Percentiles rank a stretch among this genome's conserved stretches.
Evolutionary conservation across 2,888 invertebrate genomes (phyloP).

Genomic region (Phoronis australis): DNA sequence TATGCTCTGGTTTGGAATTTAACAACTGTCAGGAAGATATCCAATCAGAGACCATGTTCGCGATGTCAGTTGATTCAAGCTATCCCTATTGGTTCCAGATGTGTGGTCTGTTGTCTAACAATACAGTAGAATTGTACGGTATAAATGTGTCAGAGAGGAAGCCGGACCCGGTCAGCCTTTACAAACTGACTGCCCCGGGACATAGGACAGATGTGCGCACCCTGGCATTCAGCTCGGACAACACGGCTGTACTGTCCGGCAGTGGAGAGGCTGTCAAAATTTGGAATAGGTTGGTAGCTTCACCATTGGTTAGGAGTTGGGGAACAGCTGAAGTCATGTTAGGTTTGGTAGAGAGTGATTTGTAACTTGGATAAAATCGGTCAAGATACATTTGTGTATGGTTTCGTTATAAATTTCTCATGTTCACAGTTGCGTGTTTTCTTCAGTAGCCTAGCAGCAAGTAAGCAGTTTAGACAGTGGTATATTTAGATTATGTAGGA

Average conservation of each 20-base stretch:
- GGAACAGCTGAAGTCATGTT: too few relatives aligned
- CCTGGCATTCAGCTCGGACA: slow-evolving; percentile 85
- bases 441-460: too few relatives aligned
- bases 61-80: too few relatives aligned
- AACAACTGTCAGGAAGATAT: slow-evolving; percentile 2
- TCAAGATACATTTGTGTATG: too few relatives aligned
- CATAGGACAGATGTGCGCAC: slow-evolving; percentile 86
- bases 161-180: slow-evolving; percentile 9
- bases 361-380: too few relatives aligned
- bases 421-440: too few relatives aligned
- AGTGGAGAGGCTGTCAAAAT: slow-evolving; percentile 84
- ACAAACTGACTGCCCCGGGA: slow-evolving; percentile 65
- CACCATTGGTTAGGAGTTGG: too few relatives aligned
- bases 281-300: slow-evolving; percentile 82
- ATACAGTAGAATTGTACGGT: slow-evolving; percentile 68
- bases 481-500: too few relatives aligned
- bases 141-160: slow-evolving; percentile 39
- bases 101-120: slow-evolving; percentile 63
- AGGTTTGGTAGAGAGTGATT: too few relatives aligned
- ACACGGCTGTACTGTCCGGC: slow-evolving; percentile 78
- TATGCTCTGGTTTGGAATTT: background rate
- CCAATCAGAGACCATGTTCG: too few relatives aligned
- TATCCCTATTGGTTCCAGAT: slow-evolving; percentile 28
- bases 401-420: too few relatives aligned
- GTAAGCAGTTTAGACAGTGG: too few relatives aligned